Conservation (phyloP, 2,113 vertebrate genomes). For the Tauraco erythrolophus region DNA sequence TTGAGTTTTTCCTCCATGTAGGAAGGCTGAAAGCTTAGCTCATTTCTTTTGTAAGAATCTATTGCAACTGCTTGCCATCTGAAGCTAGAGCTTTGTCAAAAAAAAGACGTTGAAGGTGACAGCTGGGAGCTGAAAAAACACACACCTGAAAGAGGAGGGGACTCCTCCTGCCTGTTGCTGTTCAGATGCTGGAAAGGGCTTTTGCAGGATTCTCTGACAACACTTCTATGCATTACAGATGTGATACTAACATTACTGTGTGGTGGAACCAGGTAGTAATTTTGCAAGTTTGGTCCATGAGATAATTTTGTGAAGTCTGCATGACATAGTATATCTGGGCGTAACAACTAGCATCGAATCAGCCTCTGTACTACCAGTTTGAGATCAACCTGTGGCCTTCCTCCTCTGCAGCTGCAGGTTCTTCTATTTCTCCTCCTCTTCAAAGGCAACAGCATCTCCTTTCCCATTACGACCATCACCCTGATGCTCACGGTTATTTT, state of each 20-base stretch:
- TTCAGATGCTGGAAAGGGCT: background rate
- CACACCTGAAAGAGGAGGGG: background rate
- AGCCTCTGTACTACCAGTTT: background rate
- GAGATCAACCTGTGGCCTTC: background rate
- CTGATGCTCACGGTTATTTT: background rate
- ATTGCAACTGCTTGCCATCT: background rate
- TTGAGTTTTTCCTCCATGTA: background rate
- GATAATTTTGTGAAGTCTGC: background rate
- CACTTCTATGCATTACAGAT: background rate
- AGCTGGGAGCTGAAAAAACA: background rate
- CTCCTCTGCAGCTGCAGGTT: background rate
- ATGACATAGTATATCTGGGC: background rate
- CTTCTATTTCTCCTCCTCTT: background rate
- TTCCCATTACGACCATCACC: fast-evolving
- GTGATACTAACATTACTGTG: fast-evolving
- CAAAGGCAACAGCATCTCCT: background rate
- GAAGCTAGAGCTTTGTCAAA: background rate
- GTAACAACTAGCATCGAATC: background rate
- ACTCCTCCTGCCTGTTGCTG: background rate
- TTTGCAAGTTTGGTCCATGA: background rate
- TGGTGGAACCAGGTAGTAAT: background rate
- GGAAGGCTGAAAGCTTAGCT: background rate
- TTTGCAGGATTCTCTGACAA: background rate
- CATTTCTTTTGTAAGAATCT: background rate
- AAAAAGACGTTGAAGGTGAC: background rate